Percentiles rank a stretch among this genome's conserved stretches.
These are phyloP conservation scores for Desmodus rotundus DNA, from an alignment of 2,113 vertebrate species.

Conservation along the genomic window DNA sequence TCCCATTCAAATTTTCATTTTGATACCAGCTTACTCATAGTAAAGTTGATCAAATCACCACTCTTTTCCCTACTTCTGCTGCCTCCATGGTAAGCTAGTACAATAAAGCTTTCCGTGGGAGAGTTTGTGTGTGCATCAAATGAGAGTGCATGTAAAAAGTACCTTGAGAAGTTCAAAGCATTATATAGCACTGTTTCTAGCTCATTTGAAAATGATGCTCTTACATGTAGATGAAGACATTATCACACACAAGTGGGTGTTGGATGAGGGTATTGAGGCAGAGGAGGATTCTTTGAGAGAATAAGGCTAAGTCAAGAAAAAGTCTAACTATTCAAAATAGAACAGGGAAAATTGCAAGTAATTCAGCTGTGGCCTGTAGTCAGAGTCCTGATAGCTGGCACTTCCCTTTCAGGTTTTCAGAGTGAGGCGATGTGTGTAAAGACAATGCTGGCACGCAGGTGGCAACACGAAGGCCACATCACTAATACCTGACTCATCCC, in stretches of 20 bases:
- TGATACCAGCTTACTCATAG: neutral
- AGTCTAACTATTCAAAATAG: neutral
- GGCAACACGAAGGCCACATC: neutral
- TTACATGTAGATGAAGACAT: neutral
- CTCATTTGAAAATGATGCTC: neutral
- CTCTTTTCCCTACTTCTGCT: neutral
- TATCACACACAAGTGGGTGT: neutral
- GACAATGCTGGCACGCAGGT: neutral
- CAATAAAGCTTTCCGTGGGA: neutral
- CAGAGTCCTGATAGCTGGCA: neutral
- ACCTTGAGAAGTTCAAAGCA: neutral
- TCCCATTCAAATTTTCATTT: slow-evolving; percentile 7
- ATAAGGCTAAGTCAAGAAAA: neutral
- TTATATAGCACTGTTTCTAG: neutral
- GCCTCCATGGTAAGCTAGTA: neutral
- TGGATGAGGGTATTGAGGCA: neutral
- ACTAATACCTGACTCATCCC: neutral
- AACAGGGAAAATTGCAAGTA: neutral
- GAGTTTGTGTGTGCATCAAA: neutral
- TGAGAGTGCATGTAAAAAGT: neutral
- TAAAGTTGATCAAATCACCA: neutral
- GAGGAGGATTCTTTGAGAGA: neutral
- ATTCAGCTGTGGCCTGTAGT: neutral
- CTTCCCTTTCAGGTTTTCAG: neutral
- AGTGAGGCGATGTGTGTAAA: neutral